Percentiles rank a stretch among this genome's conserved stretches.
Conservation (phyloP, 1,140 invertebrate species). For the Odontomachus brunneus region DNA sequence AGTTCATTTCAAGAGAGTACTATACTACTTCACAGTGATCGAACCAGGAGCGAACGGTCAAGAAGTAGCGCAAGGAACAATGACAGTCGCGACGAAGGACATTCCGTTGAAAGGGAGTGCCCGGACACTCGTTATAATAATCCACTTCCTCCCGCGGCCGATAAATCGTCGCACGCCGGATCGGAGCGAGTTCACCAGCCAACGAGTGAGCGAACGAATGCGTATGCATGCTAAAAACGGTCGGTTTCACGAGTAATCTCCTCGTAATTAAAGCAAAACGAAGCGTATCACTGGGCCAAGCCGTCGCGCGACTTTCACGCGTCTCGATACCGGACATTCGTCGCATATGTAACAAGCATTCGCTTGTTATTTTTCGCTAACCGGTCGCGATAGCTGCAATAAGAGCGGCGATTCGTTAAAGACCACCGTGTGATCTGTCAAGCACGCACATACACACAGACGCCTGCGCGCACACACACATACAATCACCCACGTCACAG, state of each 20-base stretch:
- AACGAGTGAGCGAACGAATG: neutral
- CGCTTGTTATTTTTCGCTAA: constrained; percentile 26
- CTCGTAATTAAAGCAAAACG: constrained; percentile 57
- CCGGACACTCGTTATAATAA: constrained; percentile 26
- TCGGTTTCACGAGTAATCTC: constrained; percentile 37
- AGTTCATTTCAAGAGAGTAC: too few relatives aligned
- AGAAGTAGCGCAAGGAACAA: constrained; percentile 33
- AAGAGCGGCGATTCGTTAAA: neutral
- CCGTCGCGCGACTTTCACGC: constrained; percentile 60
- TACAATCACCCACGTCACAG: too few relatives aligned
- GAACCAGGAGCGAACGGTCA: constrained; percentile 2
- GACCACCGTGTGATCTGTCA: too few relatives aligned
- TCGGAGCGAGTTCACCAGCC: too few relatives aligned
- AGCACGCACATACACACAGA: too few relatives aligned
- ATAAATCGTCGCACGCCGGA: constrained; percentile 24
- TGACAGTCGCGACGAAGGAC: constrained; percentile 35
- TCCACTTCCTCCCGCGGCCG: constrained; percentile 31
- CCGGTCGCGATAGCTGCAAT: neutral
- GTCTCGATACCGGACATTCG: constrained; percentile 3
- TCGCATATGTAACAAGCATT: constrained; percentile 13
- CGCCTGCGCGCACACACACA: too few relatives aligned
- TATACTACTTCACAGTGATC: constrained; percentile 12
- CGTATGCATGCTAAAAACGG: neutral
- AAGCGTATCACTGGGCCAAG: constrained; percentile 12
- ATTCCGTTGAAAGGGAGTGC: constrained; percentile 50